Evolutionary conservation across 2,113 vertebrate species (phyloP).

Genomic region (Pteronura brasiliensis): DNA sequence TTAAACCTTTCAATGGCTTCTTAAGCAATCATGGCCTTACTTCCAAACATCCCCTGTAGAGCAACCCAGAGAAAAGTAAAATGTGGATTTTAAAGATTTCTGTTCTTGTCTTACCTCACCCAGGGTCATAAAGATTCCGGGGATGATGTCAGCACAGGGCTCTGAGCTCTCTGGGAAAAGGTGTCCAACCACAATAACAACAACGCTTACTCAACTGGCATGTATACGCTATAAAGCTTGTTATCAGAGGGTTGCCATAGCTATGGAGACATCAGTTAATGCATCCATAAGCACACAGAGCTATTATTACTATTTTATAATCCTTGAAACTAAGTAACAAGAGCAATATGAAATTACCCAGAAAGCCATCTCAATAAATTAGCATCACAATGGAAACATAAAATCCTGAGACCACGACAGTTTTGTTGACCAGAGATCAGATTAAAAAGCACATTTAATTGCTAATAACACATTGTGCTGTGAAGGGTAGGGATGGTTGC

Average conservation of each 20-base stretch:
- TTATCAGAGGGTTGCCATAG: neutral
- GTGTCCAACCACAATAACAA: neutral
- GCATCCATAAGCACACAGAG: neutral
- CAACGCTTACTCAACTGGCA: neutral
- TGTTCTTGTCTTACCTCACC: neutral
- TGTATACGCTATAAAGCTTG: neutral
- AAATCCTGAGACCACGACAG: conserved; percentile 16
- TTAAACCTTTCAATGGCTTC: neutral
- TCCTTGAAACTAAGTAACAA: conserved; percentile 15
- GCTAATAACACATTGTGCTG: neutral
- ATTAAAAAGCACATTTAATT: conserved; percentile 39
- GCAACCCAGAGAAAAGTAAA: neutral
- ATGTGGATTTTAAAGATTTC: neutral
- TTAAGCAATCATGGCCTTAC: neutral
- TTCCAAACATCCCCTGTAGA: neutral
- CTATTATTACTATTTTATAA: conserved; percentile 44
- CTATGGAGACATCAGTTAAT: conserved; percentile 5
- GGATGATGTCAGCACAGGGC: neutral
- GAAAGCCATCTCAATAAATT: conserved; percentile 45
- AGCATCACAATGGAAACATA: conserved; percentile 50
- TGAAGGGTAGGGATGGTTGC: neutral
- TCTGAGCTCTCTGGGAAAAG: neutral
- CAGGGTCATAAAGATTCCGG: neutral
- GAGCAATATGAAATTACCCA: conserved; percentile 17
- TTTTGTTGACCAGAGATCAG: conserved; percentile 30